Evolutionary conservation across 2,797 vertebrate species (phyloP), one percentile per base, ranked within the genome.

Genomic region (Jordanella pulchra): DNA sequence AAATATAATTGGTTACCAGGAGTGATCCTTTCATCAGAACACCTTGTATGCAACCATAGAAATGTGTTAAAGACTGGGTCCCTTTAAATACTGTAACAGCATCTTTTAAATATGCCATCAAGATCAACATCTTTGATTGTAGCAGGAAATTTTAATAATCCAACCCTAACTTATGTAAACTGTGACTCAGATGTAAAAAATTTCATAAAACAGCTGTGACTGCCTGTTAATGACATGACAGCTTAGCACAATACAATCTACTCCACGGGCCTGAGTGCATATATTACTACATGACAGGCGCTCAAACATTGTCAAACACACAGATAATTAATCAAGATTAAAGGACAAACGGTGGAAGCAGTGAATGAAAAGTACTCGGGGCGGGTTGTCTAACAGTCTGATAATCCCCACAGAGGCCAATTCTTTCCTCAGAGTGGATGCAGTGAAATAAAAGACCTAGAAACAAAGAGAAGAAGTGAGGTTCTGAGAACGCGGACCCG

Each of bases 291-390:
- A 78, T 15, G 44, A 67, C 72, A 50, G 71, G 60, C 32, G 56
- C 74, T 79, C 72, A 84, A 76, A 86, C 80, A 65, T 14, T 79
- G 82, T 86, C 80, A 85, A 84, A 87, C 79, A 75, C 70, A 73
- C 51, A 80, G 42, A 75, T 79, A 72, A 86, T 83, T 81, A 78
- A 78, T 84, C 76, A 77, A 81, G 86, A 86, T 86, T 76, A 85
- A 73, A 84, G 39, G n/a, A 69, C 71, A 71, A 71, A 65, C 11
- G 1, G 44, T 17, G 21, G 56, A 81, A 76, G 71, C 77, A 56
- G 83, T 75, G 79, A 81, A 45, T 54, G 70, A 67, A 79, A 50
- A 74, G 67, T 39, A 68, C 18, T n/a, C 80, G 81, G 82, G 56
- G 71, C 14, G 42, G 67, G 67, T 45, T 70, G 71, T 67, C 10